Base-by-base conservation (phyloP, 2,797 vertebrate species). In the Lagodon rhomboides region DNA sequence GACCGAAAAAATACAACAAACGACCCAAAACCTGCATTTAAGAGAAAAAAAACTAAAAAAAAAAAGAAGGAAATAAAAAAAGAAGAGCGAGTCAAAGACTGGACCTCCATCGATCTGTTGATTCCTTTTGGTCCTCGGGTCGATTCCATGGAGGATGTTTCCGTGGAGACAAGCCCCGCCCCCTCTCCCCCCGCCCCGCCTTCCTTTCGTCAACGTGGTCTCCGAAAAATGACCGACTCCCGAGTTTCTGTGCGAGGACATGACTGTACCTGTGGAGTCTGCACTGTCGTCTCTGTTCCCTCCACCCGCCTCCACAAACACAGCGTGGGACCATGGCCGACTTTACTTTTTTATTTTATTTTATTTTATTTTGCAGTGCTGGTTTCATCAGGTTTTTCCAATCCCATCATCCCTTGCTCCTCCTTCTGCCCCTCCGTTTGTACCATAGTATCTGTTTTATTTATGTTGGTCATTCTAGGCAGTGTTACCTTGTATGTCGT, bases 361-460 rank as follows among this genome's bases (percentile, higher is more conserved):
- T 38, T 12, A 53, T 38, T 50, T 43, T n/a, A n/a, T 71, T 71
- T 85, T 84, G 79, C 75, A 87, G 86, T 91, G 89, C 88, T 87
- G 88, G 81, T 91, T 89, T 84, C 86, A 87, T 89, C 87, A 79
- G 86, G 91, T 93, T 80, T 75, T 73, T 86, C 53, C 68, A 23
- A 71, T 86, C 84, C 83, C 84, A 68, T 84, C 77, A 73, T 77
- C 74, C 77, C 46, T 58, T 22, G 43, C 74, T 25, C 3, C 41
- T 43, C 41, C 43, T 34, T 0, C 20, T 1, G 20, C 18, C 5
- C 10, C 2, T 17, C 27, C 38, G 93, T 93, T 92, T 94, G 91
- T 92, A 94, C 90, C 90, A 89, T 91, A 91, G 90, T 91, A 88
- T 89, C 87, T 82, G 85, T 90, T 94, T 91, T 91, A 90, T 94